These are phyloP conservation scores for Zingel zingel DNA, from an alignment of 2,113 vertebrate genomes.

Conservation along the genomic window DNA sequence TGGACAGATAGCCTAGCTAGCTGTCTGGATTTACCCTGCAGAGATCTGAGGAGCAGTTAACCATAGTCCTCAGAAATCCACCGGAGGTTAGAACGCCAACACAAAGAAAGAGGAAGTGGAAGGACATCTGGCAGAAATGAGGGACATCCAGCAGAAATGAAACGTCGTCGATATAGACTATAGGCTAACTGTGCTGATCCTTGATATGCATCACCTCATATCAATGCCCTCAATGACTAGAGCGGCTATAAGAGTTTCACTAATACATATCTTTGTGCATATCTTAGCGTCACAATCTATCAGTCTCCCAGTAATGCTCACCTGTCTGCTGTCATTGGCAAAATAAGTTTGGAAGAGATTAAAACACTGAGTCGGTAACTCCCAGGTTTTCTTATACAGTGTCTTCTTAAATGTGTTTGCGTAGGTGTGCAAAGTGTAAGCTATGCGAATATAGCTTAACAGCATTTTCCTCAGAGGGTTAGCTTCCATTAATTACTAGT, in stretches of 20 bases:
- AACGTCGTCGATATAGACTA: no score
- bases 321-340: neutral
- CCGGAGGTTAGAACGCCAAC: no score
- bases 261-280: no score
- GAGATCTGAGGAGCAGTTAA: no score
- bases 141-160: no score
- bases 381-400: neutral
- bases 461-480: neutral
- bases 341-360: neutral
- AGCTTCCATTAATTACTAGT: neutral
- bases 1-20: no score
- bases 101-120: no score
- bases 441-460: neutral
- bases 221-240: slow-evolving; percentile 3
- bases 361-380: neutral
- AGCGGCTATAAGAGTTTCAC: neutral
- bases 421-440: neutral
- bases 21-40: no score
- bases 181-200: no score
- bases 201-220: slow-evolving; percentile 13
- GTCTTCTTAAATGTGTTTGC: neutral
- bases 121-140: no score
- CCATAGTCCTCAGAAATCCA: no score
- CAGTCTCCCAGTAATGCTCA: neutral
- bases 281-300: neutral